Percentiles rank a stretch among this genome's conserved stretches.
phyloP scores from a whole-genome alignment of 2,888 invertebrate genomes.

The Fragum sueziense region DNA sequence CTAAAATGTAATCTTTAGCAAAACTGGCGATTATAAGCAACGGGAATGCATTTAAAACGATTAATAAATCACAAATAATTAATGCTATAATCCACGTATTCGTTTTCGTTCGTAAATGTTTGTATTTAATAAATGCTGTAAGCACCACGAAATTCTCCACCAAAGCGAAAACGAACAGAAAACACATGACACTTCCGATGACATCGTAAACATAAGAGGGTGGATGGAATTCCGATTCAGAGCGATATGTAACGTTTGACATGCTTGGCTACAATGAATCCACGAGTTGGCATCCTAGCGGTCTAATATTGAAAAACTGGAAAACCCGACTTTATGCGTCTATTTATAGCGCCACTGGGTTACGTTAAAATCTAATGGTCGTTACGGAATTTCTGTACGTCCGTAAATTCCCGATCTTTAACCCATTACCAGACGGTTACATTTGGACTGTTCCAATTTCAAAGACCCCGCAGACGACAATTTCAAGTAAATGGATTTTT shows the following conservation, averaged over 20 bases:
- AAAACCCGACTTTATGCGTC: neutral
- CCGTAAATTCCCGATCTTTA: too few relatives aligned
- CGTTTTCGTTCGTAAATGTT: slow-evolving; percentile 35
- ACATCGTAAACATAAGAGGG: neutral
- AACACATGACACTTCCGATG: slow-evolving; percentile 29
- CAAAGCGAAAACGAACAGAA: slow-evolving; percentile 35
- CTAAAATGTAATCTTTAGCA: slow-evolving; percentile 40
- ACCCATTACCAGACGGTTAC: too few relatives aligned
- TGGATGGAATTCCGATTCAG: slow-evolving; percentile 2
- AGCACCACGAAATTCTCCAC: slow-evolving; percentile 34
- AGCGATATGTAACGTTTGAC: neutral
- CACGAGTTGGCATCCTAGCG: neutral
- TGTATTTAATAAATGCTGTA: slow-evolving; percentile 11
- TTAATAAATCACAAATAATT: slow-evolving; percentile 44
- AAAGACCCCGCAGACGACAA: too few relatives aligned
- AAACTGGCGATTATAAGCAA: slow-evolving; percentile 42
- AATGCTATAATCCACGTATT: slow-evolving; percentile 47
- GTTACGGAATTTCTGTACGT: neutral
- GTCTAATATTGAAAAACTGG: slow-evolving; percentile 1
- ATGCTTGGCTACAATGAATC: neutral
- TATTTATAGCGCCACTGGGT: neutral
- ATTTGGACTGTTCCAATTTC: too few relatives aligned
- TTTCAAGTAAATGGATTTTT: too few relatives aligned
- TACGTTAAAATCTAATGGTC: neutral
- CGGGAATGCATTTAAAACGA: slow-evolving; percentile 50